Base-by-base conservation (phyloP, 2,113 vertebrate genomes). In the Hippocampus mohnikei region DNA sequence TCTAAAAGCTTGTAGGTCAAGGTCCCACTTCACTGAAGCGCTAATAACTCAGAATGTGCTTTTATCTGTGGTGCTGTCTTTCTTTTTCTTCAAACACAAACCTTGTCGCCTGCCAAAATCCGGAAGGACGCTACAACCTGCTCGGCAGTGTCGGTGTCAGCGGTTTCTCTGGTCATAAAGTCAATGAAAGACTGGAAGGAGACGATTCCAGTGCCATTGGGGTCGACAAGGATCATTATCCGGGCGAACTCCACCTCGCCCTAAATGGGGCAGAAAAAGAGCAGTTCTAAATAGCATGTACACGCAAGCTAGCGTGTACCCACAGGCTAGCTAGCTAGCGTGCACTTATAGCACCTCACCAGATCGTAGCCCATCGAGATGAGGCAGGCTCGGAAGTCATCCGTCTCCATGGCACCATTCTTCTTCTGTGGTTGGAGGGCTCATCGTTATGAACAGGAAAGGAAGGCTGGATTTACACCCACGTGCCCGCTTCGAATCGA, bases 321-420 rank as follows among this genome's bases (percentile, higher is more conserved):
- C 33, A 44, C 20, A 65, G 40, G 10, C 21, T 29, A 23, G n/a
- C n/a, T 13, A 4, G 3, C n/a, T 4, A 7, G 56, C 27, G 10
- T 0, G 33, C 7, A 60, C 61, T 25, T 67, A 6, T 71, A 74
- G 58, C 7, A 27, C 1, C 93, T 70, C 95, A 99, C 96, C 96
- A 99, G 88, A 85, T 99, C 97, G 75, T 98, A 99, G 77, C 97
- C 97, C 97, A 99, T 99, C 69, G 97, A 99, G 91, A 99, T 99
- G 73, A 99, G 92, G 88, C 97, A 99, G 82, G 97, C 97, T 91
- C 97, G 93, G 90, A 99, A 98, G 88, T 99, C 97, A 46, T 93
- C 92, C 0, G 97, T 95, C 71, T 99, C 97, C 97, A 99, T 99
- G 50, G 94, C 93, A 67, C 96, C 95, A 11, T 98, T 98, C 93